Percentiles rank a stretch among this genome's conserved stretches.
These are phyloP conservation scores for Xestobium rufovillosum DNA, from an alignment of 2,888 invertebrate genomes.

Conservation along the genomic window DNA sequence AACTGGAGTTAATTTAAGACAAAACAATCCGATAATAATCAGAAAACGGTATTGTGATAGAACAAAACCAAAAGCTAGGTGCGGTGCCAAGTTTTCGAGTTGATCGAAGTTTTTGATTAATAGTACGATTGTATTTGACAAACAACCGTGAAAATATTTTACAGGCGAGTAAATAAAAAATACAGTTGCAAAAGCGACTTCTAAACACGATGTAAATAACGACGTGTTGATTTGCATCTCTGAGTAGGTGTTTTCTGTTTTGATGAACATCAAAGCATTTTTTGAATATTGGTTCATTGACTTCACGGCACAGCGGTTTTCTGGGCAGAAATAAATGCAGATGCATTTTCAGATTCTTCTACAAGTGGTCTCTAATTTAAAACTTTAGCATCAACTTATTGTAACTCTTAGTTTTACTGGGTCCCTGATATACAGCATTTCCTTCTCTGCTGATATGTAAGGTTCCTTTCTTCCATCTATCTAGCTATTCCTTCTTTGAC, in stretches of 20 bases:
- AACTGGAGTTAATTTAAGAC: conserved; percentile 1
- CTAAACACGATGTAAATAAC: conserved; percentile 30
- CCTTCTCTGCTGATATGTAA: too few species aligned
- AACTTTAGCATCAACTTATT: too few species aligned
- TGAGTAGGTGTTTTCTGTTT: conserved; percentile 18
- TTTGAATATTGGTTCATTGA: too few species aligned
- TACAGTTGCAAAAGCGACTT: conserved; percentile 24
- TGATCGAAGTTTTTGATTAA: conserved; percentile 27
- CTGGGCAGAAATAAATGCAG: too few species aligned
- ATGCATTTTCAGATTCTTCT: too few species aligned
- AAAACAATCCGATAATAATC: not conserved
- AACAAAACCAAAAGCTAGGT: conserved; percentile 10
- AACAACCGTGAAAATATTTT: conserved; percentile 32
- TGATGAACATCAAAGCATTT: not conserved
- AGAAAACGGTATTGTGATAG: conserved; percentile 3
- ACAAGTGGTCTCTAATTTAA: too few species aligned
- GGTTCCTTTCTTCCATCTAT: too few species aligned
- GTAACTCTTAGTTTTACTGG: too few species aligned
- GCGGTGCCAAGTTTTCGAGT: conserved; percentile 12
- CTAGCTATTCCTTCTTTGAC: too few species aligned
- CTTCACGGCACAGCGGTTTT: too few species aligned
- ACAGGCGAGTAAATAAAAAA: conserved; percentile 32
- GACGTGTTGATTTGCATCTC: conserved; percentile 30
- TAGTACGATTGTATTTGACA: conserved; percentile 30
- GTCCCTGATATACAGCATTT: too few species aligned